Evolutionary conservation across 2,797 vertebrate species (phyloP).

Genomic region (Nannoperca australis): DNA sequence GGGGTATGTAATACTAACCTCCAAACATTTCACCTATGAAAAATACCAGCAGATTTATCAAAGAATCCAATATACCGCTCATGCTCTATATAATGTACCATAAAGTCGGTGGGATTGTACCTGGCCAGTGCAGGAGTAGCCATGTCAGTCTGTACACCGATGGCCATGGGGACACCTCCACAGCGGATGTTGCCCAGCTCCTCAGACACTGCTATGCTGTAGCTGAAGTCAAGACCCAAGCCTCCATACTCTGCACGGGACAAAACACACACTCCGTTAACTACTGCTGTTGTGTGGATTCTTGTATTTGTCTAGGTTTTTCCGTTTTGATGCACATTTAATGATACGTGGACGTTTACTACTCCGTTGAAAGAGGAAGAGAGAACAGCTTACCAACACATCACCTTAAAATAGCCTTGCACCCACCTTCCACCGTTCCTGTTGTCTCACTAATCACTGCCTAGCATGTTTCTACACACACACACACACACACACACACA

Average conservation of each 20-base stretch:
- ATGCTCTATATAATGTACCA: neutral
- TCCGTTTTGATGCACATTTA: neutral
- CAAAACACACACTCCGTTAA: slow-evolving; percentile 24
- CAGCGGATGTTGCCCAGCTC: slow-evolving; percentile 90
- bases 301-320: neutral
- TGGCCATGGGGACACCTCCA: slow-evolving; percentile 90
- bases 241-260: slow-evolving; percentile 89
- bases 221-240: slow-evolving; percentile 92
- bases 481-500: neutral
- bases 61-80: too few relatives aligned
- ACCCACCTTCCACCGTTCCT: slow-evolving; percentile 1
- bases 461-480: neutral
- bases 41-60: neutral
- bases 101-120: slow-evolving; percentile 70
- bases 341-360: neutral
- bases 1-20: neutral
- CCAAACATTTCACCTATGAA: neutral
- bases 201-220: slow-evolving; percentile 89
- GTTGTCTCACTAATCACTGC: slow-evolving; percentile 12
- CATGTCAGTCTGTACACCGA: slow-evolving; percentile 91
- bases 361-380: neutral
- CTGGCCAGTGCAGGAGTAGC: slow-evolving; percentile 91
- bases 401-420: slow-evolving; percentile 21
- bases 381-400: neutral
- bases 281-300: neutral